Conservation (phyloP, 1,140 invertebrate species). For the Drosophila pallidifrons region DNA sequence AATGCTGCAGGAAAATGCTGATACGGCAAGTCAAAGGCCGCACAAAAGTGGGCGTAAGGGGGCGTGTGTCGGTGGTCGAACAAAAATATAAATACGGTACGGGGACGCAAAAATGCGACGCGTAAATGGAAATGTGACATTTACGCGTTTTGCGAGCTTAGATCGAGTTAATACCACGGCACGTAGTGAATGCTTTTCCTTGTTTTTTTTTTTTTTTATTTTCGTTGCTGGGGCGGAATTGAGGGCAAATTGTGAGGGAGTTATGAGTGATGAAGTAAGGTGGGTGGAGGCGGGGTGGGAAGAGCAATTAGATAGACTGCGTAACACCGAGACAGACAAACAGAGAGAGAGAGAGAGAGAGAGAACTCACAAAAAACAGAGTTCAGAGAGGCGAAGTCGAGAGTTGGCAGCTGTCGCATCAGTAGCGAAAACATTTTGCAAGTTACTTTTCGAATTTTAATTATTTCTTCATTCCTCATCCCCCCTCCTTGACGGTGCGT, state of each 20-base stretch:
- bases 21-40: conserved; percentile 39
- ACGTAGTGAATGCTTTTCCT: conserved; percentile 49
- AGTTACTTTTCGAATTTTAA: conserved; percentile 81
- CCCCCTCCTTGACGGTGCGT: conserved; percentile 8
- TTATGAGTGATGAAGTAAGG: neutral
- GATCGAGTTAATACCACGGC: conserved; percentile 79
- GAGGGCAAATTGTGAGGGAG: neutral
- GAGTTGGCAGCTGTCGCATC: conserved; percentile 63
- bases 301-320: conserved; percentile 32
- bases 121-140: conserved; percentile 82
- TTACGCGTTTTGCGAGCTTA: conserved; percentile 79
- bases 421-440: conserved; percentile 63
- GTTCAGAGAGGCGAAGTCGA: neutral
- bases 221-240: neutral
- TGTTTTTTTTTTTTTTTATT: no score
- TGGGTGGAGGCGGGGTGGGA: neutral
- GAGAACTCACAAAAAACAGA: no score
- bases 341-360: no score
- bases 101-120: conserved; percentile 45
- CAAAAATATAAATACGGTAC: conserved; percentile 71
- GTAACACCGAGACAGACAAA: neutral
- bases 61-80: conserved; percentile 58
- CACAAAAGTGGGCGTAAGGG: neutral
- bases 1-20: conserved; percentile 36
- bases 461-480: conserved; percentile 54